These are phyloP conservation scores for Lysandra coridon DNA, from an alignment of 2,888 invertebrate species.

Conservation along the genomic window DNA sequence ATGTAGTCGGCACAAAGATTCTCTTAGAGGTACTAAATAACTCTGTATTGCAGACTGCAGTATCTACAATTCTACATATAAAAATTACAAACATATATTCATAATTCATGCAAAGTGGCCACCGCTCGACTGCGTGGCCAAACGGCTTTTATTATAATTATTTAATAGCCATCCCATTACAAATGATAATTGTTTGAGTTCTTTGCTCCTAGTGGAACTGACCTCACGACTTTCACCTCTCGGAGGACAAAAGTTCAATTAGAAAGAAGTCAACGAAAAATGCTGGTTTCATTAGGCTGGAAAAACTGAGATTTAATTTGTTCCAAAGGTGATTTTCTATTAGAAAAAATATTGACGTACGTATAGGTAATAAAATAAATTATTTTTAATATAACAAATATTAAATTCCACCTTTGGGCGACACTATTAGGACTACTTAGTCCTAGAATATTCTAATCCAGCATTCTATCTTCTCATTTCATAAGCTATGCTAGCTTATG, in stretches of 20 bases:
- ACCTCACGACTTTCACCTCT: background rate
- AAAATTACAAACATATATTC: background rate
- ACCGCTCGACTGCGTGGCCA: background rate
- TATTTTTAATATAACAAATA: background rate
- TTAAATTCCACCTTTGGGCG: background rate
- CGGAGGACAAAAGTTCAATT: slow-evolving; percentile 5
- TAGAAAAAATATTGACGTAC: background rate
- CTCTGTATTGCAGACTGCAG: too few relatives aligned
- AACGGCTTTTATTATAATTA: background rate
- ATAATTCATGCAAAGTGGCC: background rate
- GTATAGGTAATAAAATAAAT: background rate
- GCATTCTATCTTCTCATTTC: too few relatives aligned
- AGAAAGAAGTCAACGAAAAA: background rate
- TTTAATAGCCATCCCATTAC: background rate
- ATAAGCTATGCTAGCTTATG: too few relatives aligned
- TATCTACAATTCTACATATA: too few relatives aligned
- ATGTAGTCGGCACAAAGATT: too few relatives aligned
- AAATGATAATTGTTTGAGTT: background rate
- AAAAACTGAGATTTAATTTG: background rate
- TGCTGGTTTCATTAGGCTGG: background rate
- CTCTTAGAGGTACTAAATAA: too few relatives aligned
- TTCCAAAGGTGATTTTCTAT: background rate
- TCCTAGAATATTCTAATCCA: too few relatives aligned
- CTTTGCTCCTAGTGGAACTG: background rate
- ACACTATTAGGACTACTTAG: too few relatives aligned